Conservation (phyloP, 2,113 vertebrate genomes). For the Castor canadensis region DNA sequence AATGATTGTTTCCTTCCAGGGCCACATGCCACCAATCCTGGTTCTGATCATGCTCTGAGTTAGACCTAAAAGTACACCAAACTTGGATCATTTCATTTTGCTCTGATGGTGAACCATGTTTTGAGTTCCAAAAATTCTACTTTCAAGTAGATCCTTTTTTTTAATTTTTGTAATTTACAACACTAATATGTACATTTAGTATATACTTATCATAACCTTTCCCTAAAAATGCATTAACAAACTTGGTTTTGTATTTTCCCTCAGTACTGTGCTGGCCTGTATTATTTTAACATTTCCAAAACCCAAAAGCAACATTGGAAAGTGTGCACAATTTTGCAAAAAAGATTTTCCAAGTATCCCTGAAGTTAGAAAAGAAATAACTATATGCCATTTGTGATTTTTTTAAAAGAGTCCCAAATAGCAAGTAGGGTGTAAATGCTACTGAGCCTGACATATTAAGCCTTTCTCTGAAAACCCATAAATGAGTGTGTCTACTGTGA, state of each 20-base stretch:
- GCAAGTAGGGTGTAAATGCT: background rate
- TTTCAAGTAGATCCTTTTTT: background rate
- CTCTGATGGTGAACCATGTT: background rate
- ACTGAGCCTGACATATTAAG: background rate
- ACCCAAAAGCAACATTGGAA: slow-evolving; percentile 9
- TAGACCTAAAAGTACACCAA: background rate
- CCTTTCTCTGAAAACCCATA: background rate
- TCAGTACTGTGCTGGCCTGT: background rate
- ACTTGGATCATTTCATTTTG: background rate
- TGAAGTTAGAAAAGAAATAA: background rate
- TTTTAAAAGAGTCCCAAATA: background rate
- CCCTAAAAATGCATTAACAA: background rate
- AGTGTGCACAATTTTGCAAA: background rate
- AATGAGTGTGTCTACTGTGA: background rate
- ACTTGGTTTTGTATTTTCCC: background rate
- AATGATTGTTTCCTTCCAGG: background rate
- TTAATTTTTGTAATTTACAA: background rate
- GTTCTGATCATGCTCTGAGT: background rate
- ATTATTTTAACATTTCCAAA: slow-evolving; percentile 59
- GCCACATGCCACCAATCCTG: rapidly evolving
- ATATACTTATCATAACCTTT: background rate
- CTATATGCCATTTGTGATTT: background rate
- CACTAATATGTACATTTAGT: background rate
- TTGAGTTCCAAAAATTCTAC: background rate
- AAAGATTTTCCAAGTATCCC: slow-evolving; percentile 1